Base-by-base conservation (phyloP, 2,113 vertebrate genomes). In the Lucifuga dentata region DNA sequence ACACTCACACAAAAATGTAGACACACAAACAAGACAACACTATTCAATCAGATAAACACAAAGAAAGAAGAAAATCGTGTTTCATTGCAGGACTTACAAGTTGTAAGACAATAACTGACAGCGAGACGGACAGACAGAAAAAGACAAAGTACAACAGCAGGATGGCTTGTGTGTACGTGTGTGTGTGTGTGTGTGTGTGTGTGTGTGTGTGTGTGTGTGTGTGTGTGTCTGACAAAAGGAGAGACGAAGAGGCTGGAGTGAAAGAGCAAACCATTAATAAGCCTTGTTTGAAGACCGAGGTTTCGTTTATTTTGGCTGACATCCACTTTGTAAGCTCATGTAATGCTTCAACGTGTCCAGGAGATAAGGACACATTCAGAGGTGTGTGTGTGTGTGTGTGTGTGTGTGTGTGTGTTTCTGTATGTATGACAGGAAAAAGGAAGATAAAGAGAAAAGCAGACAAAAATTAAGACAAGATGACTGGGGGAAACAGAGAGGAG, bases 321-420 rank as follows among this genome's bases (percentile, higher is more conserved):
- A 58, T 72, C 81, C 68, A 79, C 43, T 69, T 41, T 48, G n/a
- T 59, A 51, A 72, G 69, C 72, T 86, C 75, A 69, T 81, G 49
- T 64, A 23, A 76, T 65, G 72, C 71, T 53, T 52, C 57, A 36
- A 36, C 80, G 69, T 75, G 77, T 62, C 61, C 66, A 24, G 46
- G 68, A 60, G 76, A 80, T 83, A 64, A 74, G 19, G 32, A 13
- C 57, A 35, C 46, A 51, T 55, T 57, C 50, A 17, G 66, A 32
- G 24, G 38, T 43, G 62, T 53, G 53, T 57, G 48, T 11, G 20
- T 44, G 45, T 33, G 45, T 39, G 50, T 43, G 46, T 40, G 39
- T 35, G 51, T 48, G 56, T 41, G 48, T 10, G 24, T 15, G 26
- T 29, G 7, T 29, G 26, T 29, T 3, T 29, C 26, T 29, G 26